Percentiles rank a stretch among this genome's conserved stretches.
Conservation (phyloP, 2,797 vertebrate species). For the Chelon labrosus region DNA sequence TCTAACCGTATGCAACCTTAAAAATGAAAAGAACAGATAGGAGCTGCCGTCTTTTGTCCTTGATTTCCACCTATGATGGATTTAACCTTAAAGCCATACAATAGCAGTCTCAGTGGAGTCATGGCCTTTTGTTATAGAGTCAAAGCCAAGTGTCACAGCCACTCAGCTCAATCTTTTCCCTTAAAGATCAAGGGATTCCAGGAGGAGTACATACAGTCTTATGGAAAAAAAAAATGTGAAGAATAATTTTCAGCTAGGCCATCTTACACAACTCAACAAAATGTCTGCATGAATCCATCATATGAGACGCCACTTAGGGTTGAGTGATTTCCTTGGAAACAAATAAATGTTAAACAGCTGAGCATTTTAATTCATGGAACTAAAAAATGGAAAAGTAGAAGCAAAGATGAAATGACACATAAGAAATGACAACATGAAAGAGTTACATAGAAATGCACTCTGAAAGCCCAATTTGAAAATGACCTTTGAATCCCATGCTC, state of each 20-base stretch:
- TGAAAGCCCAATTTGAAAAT: slow-evolving; percentile 11
- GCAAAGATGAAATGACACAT: slow-evolving; percentile 16
- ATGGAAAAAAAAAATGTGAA: slow-evolving; percentile 1
- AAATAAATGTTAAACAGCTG: not conserved
- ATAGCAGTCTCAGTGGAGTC: slow-evolving; percentile 50
- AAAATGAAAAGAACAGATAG: slow-evolving; percentile 29
- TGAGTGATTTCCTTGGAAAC: not conserved
- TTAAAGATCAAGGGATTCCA: slow-evolving; percentile 42
- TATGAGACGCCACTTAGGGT: not conserved
- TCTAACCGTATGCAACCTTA: slow-evolving; percentile 25
- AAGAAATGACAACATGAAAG: slow-evolving; percentile 4
- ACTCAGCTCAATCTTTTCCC: slow-evolving; percentile 44
- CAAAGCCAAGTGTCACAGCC: slow-evolving; percentile 55
- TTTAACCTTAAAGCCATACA: slow-evolving; percentile 52
- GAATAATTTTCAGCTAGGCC: slow-evolving; percentile 2
- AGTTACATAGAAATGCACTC: slow-evolving; percentile 30
- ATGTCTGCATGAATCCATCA: not conserved
- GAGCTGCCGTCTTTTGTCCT: slow-evolving; percentile 34
- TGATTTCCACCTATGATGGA: slow-evolving; percentile 35
- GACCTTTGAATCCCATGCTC: slow-evolving; percentile 5
- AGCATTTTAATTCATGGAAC: not conserved
- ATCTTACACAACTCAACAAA: not conserved
- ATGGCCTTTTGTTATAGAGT: slow-evolving; percentile 60
- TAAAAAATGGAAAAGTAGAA: not conserved
- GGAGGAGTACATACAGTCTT: slow-evolving; percentile 33